phyloP scores from a whole-genome alignment of 2,113 vertebrate genomes.

The Excalfactoria chinensis region DNA sequence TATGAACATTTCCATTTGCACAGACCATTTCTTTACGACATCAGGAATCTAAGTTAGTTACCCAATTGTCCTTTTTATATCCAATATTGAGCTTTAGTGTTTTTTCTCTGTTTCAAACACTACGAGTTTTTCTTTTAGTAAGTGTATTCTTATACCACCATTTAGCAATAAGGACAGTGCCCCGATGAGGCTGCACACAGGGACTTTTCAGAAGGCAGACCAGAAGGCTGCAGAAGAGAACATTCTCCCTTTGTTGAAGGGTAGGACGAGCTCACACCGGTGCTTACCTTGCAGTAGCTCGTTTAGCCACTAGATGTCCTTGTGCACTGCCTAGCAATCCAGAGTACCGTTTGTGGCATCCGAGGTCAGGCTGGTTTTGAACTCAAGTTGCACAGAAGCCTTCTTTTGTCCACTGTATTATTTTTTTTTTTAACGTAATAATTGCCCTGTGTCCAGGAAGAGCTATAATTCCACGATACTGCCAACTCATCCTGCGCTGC shows the following conservation, averaged over 20 bases:
- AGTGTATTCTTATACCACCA: neutral
- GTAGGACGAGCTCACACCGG: no score
- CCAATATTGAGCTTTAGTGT: accelerated
- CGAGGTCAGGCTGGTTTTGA: neutral
- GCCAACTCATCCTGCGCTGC: neutral
- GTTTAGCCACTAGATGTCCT: neutral
- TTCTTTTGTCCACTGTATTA: neutral
- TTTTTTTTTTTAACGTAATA: neutral
- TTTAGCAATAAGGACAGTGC: accelerated
- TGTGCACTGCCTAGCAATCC: neutral
- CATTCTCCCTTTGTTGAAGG: neutral
- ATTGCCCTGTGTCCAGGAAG: neutral
- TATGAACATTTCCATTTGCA: neutral
- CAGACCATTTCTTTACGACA: neutral
- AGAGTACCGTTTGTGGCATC: accelerated
- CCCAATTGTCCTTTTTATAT: accelerated
- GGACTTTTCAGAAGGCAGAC: neutral
- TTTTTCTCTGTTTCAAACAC: neutral
- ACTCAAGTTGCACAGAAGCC: neutral
- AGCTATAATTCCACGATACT: neutral
- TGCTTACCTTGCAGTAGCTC: neutral
- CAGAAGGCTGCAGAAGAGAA: neutral
- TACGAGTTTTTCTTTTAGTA: neutral
- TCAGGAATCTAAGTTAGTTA: neutral
- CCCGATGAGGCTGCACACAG: neutral